Evolutionary conservation across 2,113 vertebrate genomes (phyloP).

Genomic region (Callionymus lyra): DNA sequence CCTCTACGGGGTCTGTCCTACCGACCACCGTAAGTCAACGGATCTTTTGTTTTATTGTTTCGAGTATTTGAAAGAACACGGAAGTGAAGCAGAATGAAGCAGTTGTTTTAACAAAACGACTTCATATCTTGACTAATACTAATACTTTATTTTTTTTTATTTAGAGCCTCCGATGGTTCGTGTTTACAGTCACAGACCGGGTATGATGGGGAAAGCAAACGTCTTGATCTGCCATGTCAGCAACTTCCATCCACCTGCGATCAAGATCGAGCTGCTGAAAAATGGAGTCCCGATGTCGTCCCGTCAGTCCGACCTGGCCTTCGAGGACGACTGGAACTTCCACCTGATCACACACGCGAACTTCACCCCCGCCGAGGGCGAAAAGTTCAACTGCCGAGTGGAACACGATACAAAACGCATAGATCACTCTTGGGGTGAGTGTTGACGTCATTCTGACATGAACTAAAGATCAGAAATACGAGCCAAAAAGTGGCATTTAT

Average conservation of each 20-base stretch:
- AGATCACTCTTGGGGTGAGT: constrained; percentile 61
- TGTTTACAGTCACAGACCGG: constrained; percentile 61
- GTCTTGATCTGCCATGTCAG: constrained; percentile 71
- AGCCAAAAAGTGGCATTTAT: background rate
- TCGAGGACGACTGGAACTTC: constrained; percentile 74
- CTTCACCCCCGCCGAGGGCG: constrained; percentile 5
- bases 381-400: constrained; percentile 45
- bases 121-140: background rate
- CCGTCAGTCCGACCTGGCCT: constrained; percentile 68
- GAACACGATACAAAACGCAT: fast-evolving
- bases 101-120: background rate
- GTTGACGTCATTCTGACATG: background rate
- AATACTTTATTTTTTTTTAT: background rate
- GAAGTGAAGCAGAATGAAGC: too few species aligned
- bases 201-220: constrained; percentile 27
- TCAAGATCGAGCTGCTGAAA: constrained; percentile 56
- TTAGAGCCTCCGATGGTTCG: constrained; percentile 57
- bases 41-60: too few species aligned
- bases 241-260: constrained; percentile 74
- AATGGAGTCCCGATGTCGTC: constrained; percentile 1
- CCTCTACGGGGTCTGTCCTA: too few species aligned
- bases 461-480: background rate
- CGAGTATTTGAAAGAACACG: too few species aligned
- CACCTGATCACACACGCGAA: constrained; percentile 46
- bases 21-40: too few species aligned